Percentiles rank a stretch among this genome's conserved stretches.
Evolutionary conservation across 2,888 invertebrate species (phyloP).

Genomic region (Plebejus melissa): DNA sequence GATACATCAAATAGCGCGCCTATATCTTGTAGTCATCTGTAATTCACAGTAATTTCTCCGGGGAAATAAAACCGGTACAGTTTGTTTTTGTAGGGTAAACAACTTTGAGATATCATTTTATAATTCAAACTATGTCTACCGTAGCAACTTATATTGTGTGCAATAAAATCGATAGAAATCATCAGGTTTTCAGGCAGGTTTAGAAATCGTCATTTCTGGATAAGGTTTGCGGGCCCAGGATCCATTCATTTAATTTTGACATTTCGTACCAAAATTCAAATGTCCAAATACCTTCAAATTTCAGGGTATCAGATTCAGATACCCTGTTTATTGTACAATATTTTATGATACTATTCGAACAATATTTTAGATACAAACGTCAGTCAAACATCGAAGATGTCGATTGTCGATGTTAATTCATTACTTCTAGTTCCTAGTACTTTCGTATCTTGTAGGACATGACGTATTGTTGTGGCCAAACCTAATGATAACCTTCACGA

Average conservation of each 20-base stretch:
- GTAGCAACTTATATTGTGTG: not conserved
- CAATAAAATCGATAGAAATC: not conserved
- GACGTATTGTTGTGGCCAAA: not conserved
- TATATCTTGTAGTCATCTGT: slow-evolving; percentile 38
- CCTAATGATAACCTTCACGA: not conserved
- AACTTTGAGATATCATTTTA: slow-evolving; percentile 6
- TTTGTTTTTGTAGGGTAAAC: slow-evolving; percentile 53
- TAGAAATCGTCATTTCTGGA: not conserved
- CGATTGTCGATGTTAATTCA: not conserved
- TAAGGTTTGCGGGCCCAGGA: not conserved
- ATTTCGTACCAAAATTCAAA: no score
- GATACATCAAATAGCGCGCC: not conserved
- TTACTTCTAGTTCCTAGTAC: not conserved
- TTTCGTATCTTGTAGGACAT: not conserved
- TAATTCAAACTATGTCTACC: not conserved
- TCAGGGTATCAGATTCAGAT: no score
- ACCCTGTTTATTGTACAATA: no score
- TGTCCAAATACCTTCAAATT: no score
- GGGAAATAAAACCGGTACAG: slow-evolving; percentile 63
- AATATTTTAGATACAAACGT: not conserved
- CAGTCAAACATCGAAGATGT: not conserved
- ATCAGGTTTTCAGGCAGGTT: not conserved
- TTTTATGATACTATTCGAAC: no score
- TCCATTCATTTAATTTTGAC: no score
- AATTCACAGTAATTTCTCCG: slow-evolving; percentile 70